These are phyloP conservation scores for Melangyna quadrimaculata DNA, from an alignment of 2,888 invertebrate species.

Conservation along the genomic window DNA sequence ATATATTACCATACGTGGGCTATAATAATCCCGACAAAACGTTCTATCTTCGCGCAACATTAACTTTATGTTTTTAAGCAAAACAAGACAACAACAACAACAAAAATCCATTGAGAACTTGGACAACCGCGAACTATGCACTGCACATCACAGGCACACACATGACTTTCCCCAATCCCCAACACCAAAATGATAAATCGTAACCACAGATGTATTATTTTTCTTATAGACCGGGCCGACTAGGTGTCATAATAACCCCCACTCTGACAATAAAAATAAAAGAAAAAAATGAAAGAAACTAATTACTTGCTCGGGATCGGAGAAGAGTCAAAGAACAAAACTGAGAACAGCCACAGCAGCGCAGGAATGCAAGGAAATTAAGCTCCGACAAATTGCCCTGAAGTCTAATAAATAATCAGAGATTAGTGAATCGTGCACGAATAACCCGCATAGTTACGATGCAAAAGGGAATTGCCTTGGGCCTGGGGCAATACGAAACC, in stretches of 20 bases:
- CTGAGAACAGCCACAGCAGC: not conserved
- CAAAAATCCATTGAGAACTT: slow-evolving; percentile 41
- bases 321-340: slow-evolving; percentile 33
- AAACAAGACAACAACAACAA: not conserved
- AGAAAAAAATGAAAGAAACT: slow-evolving; percentile 28
- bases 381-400: slow-evolving; percentile 62
- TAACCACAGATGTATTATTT: slow-evolving; percentile 42
- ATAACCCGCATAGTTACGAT: slow-evolving; percentile 21
- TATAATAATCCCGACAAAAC: slow-evolving; percentile 47
- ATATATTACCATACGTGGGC: slow-evolving; percentile 69
- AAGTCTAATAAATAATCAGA: slow-evolving; percentile 69
- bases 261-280: slow-evolving; percentile 1
- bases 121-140: too few species aligned
- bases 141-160: too few species aligned
- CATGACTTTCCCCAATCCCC: slow-evolving; percentile 31
- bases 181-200: slow-evolving; percentile 55
- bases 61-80: slow-evolving; percentile 11
- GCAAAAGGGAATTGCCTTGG: slow-evolving; percentile 20
- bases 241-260: slow-evolving; percentile 64
- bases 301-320: slow-evolving; percentile 50
- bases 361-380: slow-evolving; percentile 48
- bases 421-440: slow-evolving; percentile 66
- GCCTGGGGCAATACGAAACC: slow-evolving; percentile 25
- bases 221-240: slow-evolving; percentile 41
- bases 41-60: slow-evolving; percentile 48